Evolutionary conservation across 1,140 invertebrate species (phyloP).

Genomic region (Chironomus tepperi): DNA sequence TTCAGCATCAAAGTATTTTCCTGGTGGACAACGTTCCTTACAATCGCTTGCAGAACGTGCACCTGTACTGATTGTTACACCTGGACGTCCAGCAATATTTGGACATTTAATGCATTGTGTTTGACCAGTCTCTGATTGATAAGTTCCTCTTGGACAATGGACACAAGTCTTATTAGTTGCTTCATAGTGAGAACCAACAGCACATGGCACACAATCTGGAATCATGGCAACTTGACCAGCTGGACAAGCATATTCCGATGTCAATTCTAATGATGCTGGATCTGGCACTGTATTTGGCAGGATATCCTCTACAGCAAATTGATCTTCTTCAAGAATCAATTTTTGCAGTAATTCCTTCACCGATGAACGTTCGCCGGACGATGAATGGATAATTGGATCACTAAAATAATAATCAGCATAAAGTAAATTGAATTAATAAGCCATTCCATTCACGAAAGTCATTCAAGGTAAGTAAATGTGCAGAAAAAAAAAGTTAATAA

Average conservation of each 20-base stretch:
- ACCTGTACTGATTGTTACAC: slow-evolving; percentile 76
- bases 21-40: slow-evolving; percentile 85
- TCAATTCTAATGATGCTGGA: slow-evolving; percentile 72
- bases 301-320: slow-evolving; percentile 86
- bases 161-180: slow-evolving; percentile 63
- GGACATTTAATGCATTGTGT: slow-evolving; percentile 81
- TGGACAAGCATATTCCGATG: slow-evolving; percentile 88
- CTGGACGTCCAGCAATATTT: slow-evolving; percentile 71
- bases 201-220: slow-evolving; percentile 89
- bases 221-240: slow-evolving; percentile 86
- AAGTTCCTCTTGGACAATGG: slow-evolving; percentile 80
- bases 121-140: slow-evolving; percentile 90
- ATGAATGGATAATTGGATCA: slow-evolving; percentile 79
- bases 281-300: slow-evolving; percentile 90
- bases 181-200: slow-evolving; percentile 84
- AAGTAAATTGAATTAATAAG: slow-evolving; percentile 18
- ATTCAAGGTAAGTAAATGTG: slow-evolving; percentile 7
- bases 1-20: slow-evolving; percentile 82
- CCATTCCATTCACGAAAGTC: background rate
- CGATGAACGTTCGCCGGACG: slow-evolving; percentile 74
- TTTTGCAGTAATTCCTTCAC: slow-evolving; percentile 76
- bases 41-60: slow-evolving; percentile 82
- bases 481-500: background rate
- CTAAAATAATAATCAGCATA: slow-evolving; percentile 49
- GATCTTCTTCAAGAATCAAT: slow-evolving; percentile 82